Percentiles rank a stretch among this genome's conserved stretches.
Conservation (phyloP, 64 coral and sea anemone species). For the Stichodactyla helianthus region DNA sequence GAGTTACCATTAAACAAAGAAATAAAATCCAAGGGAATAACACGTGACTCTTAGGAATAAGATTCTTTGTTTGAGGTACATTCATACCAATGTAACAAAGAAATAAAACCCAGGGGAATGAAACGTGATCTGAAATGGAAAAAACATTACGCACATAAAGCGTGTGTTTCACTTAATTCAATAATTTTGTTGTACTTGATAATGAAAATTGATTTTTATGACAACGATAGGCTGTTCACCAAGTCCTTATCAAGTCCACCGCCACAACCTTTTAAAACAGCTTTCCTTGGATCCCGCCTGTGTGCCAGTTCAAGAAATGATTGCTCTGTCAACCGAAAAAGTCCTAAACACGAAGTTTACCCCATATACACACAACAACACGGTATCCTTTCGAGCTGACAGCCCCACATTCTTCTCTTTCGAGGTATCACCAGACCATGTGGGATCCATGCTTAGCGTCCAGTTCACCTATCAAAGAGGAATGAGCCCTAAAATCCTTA, state of each 20-base stretch:
- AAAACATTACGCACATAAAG: too few relatives aligned
- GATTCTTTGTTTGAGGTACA: too few relatives aligned
- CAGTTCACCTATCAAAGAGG: neutral
- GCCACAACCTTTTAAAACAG: too few relatives aligned
- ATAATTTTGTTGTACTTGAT: too few relatives aligned
- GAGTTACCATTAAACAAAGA: too few relatives aligned
- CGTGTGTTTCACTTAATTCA: too few relatives aligned
- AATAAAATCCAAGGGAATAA: too few relatives aligned
- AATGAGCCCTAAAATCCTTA: neutral
- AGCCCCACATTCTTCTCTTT: neutral
- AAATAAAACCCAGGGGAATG: too few relatives aligned
- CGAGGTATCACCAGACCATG: neutral
- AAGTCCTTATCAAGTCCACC: neutral
- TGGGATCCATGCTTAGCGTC: constrained; percentile 7
- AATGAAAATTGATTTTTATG: neutral
- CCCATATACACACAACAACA: neutral
- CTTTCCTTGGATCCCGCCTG: neutral
- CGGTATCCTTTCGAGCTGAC: neutral
- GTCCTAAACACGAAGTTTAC: neutral
- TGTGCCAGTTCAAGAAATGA: constrained; percentile 12
- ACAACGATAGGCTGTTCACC: neutral
- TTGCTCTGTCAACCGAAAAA: neutral
- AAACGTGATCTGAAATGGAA: too few relatives aligned
- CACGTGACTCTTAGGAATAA: too few relatives aligned
- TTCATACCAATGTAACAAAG: too few relatives aligned